Evolutionary conservation across 2,113 vertebrate species (phyloP).

Genomic region (Sinocyclocheilus maitianheensis): DNA sequence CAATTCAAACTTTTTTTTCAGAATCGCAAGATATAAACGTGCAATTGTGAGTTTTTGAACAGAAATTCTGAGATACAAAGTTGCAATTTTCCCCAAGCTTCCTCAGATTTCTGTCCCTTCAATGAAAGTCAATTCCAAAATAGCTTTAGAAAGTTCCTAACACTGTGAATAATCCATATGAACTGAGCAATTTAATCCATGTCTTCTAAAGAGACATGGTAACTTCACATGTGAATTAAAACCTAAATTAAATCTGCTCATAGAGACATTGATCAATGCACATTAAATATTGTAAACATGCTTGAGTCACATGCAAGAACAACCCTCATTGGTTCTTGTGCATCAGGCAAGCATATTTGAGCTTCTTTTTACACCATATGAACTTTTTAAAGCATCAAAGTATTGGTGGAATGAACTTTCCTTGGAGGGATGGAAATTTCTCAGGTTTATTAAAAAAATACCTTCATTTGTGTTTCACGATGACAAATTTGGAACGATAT

Average conservation of each 20-base stretch:
- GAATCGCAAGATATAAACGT: background rate
- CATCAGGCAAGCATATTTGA: background rate
- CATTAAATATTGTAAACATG: background rate
- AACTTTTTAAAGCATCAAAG: background rate
- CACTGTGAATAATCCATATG: background rate
- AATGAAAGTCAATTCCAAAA: background rate
- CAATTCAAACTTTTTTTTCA: background rate
- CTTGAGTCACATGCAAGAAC: background rate
- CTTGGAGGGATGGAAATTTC: background rate
- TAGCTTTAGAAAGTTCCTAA: background rate
- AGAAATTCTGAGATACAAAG: too few relatives aligned
- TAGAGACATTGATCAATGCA: background rate
- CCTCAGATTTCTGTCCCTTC: background rate
- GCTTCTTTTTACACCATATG: background rate
- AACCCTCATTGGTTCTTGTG: background rate
- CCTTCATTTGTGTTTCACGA: background rate
- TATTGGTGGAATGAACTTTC: background rate
- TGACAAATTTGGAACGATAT: background rate
- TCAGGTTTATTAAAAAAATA: background rate
- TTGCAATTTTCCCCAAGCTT: background rate
- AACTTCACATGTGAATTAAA: background rate
- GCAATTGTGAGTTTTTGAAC: too few relatives aligned
- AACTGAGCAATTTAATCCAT: background rate
- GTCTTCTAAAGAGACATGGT: background rate
- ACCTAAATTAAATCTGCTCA: too few relatives aligned